Evolutionary conservation across 2,797 vertebrate genomes (phyloP).

Genomic region (Coreius guichenoti): DNA sequence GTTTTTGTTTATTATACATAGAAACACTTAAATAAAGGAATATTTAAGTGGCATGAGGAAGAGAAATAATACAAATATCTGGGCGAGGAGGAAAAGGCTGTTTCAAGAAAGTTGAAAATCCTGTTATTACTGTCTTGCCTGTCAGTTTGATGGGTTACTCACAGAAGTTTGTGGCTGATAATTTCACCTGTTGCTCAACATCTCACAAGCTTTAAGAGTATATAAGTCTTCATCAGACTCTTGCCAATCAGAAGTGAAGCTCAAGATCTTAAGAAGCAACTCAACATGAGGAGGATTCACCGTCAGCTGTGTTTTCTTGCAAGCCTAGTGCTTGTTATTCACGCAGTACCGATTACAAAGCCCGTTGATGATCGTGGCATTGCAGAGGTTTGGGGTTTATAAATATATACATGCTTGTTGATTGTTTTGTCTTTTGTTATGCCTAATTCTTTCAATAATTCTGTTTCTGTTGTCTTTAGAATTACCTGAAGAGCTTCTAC

Average conservation of each 20-base stretch:
- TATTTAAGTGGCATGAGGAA: neutral
- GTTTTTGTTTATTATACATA: neutral
- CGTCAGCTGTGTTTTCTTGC: conserved; percentile 21
- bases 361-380: neutral
- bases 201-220: conserved; percentile 6
- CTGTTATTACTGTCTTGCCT: neutral
- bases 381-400: conserved; percentile 7
- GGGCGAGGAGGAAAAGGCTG: neutral
- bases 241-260: neutral
- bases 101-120: neutral
- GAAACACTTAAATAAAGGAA: neutral
- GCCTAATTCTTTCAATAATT: neutral
- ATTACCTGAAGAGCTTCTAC: conserved; percentile 79
- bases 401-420: too few relatives aligned
- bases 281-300: conserved; percentile 31
- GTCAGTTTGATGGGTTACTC: neutral
- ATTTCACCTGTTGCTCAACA: conserved; percentile 15
- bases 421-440: neutral
- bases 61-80: neutral
- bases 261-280: neutral
- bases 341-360: neutral
- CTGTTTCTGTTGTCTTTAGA: conserved; percentile 51
- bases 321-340: conserved; percentile 18
- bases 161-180: neutral
- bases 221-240: conserved; percentile 27